Conservation (phyloP, 2,113 vertebrate species). For the Phasianus colchicus region DNA sequence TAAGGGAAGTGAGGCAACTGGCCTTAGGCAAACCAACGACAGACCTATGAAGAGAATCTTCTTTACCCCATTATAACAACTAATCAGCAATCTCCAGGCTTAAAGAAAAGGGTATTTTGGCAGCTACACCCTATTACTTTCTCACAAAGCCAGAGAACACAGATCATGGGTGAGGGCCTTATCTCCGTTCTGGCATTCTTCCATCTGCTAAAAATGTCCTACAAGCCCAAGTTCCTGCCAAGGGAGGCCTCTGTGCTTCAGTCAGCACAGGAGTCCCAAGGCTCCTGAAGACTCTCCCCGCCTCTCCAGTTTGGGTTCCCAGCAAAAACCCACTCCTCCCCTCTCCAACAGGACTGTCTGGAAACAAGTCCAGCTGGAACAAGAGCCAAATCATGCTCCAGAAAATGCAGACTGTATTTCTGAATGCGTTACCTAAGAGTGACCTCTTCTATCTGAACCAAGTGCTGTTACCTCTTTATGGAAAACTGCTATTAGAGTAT, state of each 20-base stretch:
- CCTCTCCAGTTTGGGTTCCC: background rate
- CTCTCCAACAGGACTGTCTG: background rate
- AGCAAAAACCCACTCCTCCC: background rate
- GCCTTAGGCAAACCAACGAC: background rate
- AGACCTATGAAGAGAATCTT: background rate
- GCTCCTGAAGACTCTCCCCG: background rate
- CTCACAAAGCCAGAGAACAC: background rate
- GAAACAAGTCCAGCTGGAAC: background rate
- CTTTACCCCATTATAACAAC: background rate
- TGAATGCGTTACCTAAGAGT: background rate
- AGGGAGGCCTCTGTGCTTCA: background rate
- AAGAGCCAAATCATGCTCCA: background rate
- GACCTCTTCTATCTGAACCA: background rate
- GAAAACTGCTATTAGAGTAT: background rate
- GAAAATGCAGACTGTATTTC: background rate
- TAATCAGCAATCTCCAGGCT: background rate
- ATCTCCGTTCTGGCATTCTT: background rate
- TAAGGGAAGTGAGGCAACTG: background rate
- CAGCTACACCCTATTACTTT: background rate
- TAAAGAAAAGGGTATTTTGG: background rate
- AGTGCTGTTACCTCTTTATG: background rate
- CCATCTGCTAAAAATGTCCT: background rate
- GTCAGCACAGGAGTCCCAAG: background rate
- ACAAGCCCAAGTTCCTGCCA: background rate
- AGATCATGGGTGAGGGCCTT: background rate